Evolutionary conservation across 2,888 invertebrate species (phyloP).

Genomic region (Girardia tigrina): DNA sequence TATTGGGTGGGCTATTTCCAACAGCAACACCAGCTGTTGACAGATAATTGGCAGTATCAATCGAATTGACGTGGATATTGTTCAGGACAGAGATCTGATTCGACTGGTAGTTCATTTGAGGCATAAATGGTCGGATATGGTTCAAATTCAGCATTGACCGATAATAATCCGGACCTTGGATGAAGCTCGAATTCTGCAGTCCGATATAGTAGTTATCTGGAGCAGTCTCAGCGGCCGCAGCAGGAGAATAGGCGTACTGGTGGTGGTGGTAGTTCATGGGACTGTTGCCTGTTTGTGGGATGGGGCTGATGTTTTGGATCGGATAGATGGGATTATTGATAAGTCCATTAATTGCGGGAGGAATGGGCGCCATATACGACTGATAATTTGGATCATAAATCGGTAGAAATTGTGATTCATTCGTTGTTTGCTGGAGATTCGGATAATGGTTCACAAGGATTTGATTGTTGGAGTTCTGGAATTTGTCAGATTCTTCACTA

Average conservation of each 20-base stretch:
- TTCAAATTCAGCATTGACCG: not conserved
- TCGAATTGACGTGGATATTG: not conserved
- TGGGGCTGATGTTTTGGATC: not conserved
- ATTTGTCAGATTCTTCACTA: not conserved
- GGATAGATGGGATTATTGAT: not conserved
- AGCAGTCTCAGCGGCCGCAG: no score
- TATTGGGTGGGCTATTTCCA: not conserved
- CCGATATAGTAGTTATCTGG: not conserved
- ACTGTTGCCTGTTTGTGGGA: not conserved
- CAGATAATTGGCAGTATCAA: not conserved
- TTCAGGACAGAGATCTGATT: not conserved
- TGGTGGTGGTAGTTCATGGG: not conserved
- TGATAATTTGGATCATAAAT: not conserved
- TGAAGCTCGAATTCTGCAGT: not conserved
- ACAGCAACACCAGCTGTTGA: no score
- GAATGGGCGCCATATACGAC: not conserved
- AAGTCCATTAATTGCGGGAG: not conserved
- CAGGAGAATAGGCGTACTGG: no score
- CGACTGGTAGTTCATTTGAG: slow-evolving; percentile 3
- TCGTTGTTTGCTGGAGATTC: not conserved
- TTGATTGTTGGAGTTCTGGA: not conserved
- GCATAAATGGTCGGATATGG: not conserved
- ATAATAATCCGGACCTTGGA: not conserved
- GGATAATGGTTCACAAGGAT: not conserved
- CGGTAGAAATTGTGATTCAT: not conserved